Conservation (phyloP, 2,888 invertebrate species). For the Phengaris alcon region DNA sequence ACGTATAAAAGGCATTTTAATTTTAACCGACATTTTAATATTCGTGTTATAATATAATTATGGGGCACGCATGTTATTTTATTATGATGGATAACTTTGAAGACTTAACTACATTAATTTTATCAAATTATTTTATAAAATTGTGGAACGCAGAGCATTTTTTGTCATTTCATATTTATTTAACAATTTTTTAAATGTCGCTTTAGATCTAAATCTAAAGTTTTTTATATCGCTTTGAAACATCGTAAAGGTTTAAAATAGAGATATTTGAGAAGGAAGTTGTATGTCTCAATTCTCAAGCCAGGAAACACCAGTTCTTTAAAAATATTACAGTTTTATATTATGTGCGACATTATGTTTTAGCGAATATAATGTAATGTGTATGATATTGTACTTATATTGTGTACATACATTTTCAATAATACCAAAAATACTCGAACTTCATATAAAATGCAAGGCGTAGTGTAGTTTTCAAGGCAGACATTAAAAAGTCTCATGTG, state of each 20-base stretch:
- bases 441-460: too few relatives aligned
- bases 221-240: constrained; percentile 13
- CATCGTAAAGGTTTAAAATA: constrained; percentile 10
- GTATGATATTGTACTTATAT: too few relatives aligned
- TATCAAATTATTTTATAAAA: neutral
- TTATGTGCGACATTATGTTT: neutral
- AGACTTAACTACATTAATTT: constrained; percentile 8
- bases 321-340: neutral
- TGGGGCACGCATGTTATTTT: neutral
- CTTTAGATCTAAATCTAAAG: neutral
- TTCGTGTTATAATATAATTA: constrained; percentile 7
- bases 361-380: neutral
- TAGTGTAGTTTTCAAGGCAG: too few relatives aligned
- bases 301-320: constrained; percentile 4
- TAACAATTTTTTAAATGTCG: neutral
- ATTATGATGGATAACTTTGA: neutral
- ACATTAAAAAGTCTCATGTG: too few relatives aligned
- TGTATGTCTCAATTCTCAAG: neutral
- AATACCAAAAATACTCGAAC: too few relatives aligned
- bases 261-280: constrained; percentile 11
- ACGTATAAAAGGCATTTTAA: constrained; percentile 1
- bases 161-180: constrained; percentile 8
- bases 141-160: neutral
- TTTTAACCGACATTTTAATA: constrained; percentile 8
- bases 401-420: too few relatives aligned